Base-by-base conservation (phyloP, 2,113 vertebrate genomes). In the Fregetta grallaria region DNA sequence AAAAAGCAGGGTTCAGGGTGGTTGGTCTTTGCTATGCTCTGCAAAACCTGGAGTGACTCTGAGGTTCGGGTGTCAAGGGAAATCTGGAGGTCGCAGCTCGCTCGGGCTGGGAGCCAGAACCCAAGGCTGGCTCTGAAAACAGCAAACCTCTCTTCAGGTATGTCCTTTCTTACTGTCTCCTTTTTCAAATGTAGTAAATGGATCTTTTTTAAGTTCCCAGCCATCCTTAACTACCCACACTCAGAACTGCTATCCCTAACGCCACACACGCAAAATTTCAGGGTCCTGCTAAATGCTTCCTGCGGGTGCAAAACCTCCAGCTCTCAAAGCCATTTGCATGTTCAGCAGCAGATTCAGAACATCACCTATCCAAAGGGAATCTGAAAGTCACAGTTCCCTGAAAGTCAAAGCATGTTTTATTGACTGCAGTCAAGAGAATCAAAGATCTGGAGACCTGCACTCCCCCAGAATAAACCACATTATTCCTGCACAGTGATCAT, bases 351-450 rank as follows among this genome's bases (percentile, higher is more conserved):
- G 71, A 90, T 94, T 86, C 67, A 62, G 88, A 70, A 59, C 90
- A 82, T 52, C 85, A 22, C 72, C 72, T 40, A 17, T 18, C 49
- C 77, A 42, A 88, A 85, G 84, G 62, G 40, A 93, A 70, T 71
- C 81, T 72, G 53, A 85, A 91, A 93, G 91, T 89, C 84, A 91
- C 26, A 13, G 76, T 62, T 80, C 89, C 90, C 91, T 92, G 93
- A 56, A 81, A 95, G 87, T 91, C 92, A 82, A 66, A 93, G 82
- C 32, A 1, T 40, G 49, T 73, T 95, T 94, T 91, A 94, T 82
- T 70, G 94, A 76, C 93, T 88, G 84, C 88, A 93, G 77, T 29
- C 65, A 27, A 90, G 92, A 88, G 81, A 88, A 88, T 87, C 90
- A 68, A 86, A 90, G 82, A 73, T 23, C 76, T 15, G 36, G 72